Evolutionary conservation across 2,113 vertebrate genomes (phyloP).

Genomic region (Notarius quadriscutis): DNA sequence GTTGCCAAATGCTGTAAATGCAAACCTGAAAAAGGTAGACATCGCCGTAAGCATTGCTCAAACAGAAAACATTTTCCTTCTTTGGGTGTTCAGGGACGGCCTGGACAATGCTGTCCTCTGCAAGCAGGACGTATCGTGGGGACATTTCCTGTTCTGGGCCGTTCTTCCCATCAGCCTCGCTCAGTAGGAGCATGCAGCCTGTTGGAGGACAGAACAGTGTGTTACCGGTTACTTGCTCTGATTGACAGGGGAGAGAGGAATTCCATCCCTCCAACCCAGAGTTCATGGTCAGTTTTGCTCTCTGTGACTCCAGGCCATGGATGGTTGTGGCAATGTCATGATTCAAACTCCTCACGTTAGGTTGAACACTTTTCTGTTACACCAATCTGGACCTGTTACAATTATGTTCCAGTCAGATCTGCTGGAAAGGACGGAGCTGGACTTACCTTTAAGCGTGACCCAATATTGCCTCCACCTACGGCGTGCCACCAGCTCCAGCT

Average conservation of each 20-base stretch:
- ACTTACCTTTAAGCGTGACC: slow-evolving; percentile 92
- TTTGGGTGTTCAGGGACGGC: slow-evolving; percentile 89
- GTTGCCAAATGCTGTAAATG: not conserved
- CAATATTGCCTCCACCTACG: slow-evolving; percentile 96
- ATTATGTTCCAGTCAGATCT: not conserved
- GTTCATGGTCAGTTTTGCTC: not conserved
- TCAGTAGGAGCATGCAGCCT: slow-evolving; percentile 89
- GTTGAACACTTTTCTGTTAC: not conserved
- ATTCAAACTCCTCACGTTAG: not conserved
- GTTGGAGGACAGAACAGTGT: slow-evolving; percentile 29
- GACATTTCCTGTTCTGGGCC: slow-evolving; percentile 72
- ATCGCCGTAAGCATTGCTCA: slow-evolving; percentile 90
- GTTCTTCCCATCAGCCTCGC: slow-evolving; percentile 82
- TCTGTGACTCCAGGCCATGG: not conserved
- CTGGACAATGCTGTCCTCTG: slow-evolving; percentile 88
- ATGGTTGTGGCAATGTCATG: not conserved
- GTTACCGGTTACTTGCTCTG: not conserved
- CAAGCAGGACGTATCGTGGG: slow-evolving; percentile 80
- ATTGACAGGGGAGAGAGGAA: not conserved
- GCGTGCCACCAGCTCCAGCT: slow-evolving; percentile 87
- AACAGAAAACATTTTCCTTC: slow-evolving; percentile 91
- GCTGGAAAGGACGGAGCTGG: not conserved
- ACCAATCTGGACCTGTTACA: not conserved
- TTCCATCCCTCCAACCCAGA: not conserved
- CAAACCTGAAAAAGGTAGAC: slow-evolving; percentile 91